Conservation (phyloP, 2,797 vertebrate species). For the Microtus obscurus region DNA sequence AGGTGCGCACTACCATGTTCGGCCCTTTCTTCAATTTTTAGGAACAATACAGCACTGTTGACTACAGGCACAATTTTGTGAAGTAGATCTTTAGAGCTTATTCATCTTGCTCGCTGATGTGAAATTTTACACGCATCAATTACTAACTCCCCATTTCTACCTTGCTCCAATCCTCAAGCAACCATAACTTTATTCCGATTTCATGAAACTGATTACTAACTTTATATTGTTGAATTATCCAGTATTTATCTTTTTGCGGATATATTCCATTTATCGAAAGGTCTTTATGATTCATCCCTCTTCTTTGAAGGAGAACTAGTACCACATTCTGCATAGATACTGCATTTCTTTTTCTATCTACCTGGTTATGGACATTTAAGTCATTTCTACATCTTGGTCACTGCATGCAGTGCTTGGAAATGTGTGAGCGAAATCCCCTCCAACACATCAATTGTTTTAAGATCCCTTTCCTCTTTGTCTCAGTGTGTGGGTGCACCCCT, state of each 20-base stretch:
- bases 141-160: too few species aligned
- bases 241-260: neutral
- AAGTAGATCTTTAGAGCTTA: neutral
- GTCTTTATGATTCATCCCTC: neutral
- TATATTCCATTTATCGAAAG: neutral
- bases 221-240: neutral
- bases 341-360: neutral
- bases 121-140: neutral
- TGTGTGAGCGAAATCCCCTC: neutral
- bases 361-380: neutral
- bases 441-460: slow-evolving; percentile 33
- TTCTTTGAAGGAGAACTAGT: neutral
- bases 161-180: neutral
- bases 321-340: neutral
- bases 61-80: neutral
- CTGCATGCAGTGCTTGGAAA: neutral
- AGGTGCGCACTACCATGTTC: neutral
- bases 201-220: neutral
- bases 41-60: neutral
- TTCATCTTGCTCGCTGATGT: neutral
- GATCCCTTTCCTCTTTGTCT: neutral
- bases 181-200: neutral
- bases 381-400: neutral
- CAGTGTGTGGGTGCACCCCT: too few species aligned
- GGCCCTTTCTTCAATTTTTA: neutral